A percentile compares a stretch with the other conserved stretches of the same genome.
These are phyloP conservation scores for Dendrolimus houi DNA, from an alignment of 2,888 invertebrate species.

Conservation along the genomic window DNA sequence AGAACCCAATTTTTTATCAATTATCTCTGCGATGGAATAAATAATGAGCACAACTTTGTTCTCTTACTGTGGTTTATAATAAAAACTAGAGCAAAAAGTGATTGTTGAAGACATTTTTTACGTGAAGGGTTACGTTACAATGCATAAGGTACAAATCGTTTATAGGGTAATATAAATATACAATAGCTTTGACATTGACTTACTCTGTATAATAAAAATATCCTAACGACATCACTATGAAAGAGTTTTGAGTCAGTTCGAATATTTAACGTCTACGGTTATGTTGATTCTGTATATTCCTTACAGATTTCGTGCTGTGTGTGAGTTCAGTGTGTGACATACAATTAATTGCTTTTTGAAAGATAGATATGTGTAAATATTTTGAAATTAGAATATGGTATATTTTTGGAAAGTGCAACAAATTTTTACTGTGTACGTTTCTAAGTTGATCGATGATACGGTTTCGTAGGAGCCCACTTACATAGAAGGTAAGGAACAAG, in stretches of 20 bases:
- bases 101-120: constrained; percentile 38
- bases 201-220: constrained; percentile 56
- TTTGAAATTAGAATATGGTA: no score
- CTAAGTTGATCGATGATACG: no score
- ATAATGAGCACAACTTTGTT: constrained; percentile 54
- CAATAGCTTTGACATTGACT: constrained; percentile 54
- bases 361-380: no score
- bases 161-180: constrained; percentile 58
- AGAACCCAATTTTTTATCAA: constrained; percentile 2
- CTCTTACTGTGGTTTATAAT: constrained; percentile 53
- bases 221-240: constrained; percentile 36
- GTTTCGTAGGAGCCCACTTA: no score
- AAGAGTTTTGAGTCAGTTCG: constrained; percentile 43
- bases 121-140: constrained; percentile 53
- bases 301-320: no score
- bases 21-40: constrained; percentile 7
- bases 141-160: constrained; percentile 41
- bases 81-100: constrained; percentile 65
- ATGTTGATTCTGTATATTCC: not conserved
- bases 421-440: no score
- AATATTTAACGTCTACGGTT: constrained; percentile 24
- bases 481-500: no score
- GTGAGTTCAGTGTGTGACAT: no score
- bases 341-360: no score
- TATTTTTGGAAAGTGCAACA: no score